phyloP scores from a whole-genome alignment of 1,140 invertebrate genomes.

The Popillia japonica region DNA sequence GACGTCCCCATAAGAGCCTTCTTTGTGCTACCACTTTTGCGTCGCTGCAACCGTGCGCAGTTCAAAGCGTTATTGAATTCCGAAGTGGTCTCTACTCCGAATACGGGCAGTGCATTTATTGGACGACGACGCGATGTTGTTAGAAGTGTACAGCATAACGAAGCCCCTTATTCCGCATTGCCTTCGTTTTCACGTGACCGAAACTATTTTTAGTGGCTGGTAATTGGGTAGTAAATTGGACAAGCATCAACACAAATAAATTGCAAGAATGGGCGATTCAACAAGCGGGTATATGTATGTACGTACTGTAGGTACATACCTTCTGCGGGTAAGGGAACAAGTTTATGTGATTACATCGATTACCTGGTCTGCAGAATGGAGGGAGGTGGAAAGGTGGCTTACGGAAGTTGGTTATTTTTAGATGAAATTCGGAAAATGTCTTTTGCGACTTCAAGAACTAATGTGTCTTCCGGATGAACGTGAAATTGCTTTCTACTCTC shows the following conservation, averaged over 20 bases:
- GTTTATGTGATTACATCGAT: no score
- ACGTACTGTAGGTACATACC: neutral
- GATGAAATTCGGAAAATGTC: no score
- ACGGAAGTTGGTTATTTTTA: no score
- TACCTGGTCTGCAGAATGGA: no score
- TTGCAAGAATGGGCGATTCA: neutral
- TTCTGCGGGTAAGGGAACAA: no score
- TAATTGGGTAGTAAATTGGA: slow-evolving; percentile 1
- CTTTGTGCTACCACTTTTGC: neutral
- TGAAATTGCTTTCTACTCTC: no score
- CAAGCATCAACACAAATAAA: neutral
- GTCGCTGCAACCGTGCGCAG: neutral
- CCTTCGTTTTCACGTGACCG: neutral
- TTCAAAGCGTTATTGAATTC: neutral
- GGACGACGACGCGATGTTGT: neutral
- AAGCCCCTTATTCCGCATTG: neutral
- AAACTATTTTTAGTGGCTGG: neutral
- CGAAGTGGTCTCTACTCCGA: neutral
- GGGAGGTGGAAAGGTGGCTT: no score
- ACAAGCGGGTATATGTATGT: neutral
- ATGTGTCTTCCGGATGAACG: no score
- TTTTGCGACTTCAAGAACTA: no score
- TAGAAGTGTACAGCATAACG: neutral
- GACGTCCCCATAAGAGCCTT: neutral
- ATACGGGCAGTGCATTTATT: neutral